Percentiles rank a stretch among this genome's conserved stretches.
phyloP scores from a whole-genome alignment of 2,888 invertebrate species.

The Octodonta nipae region DNA sequence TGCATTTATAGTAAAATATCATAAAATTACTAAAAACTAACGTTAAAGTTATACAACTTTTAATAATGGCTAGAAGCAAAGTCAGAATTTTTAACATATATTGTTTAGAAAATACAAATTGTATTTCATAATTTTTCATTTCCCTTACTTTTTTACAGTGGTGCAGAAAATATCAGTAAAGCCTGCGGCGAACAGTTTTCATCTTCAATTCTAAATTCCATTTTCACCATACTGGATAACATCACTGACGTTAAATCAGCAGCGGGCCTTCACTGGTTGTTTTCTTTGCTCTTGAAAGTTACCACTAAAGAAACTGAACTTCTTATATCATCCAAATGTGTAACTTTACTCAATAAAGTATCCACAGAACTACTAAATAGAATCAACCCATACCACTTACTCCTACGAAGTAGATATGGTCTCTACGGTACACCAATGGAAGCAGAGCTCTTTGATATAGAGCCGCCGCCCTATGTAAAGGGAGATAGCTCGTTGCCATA shows the following conservation, averaged over 20 bases:
- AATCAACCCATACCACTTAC: constrained; percentile 62
- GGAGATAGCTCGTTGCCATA: constrained; percentile 31
- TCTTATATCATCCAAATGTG: constrained; percentile 40
- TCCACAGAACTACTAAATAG: constrained; percentile 56
- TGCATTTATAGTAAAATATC: too few species aligned
- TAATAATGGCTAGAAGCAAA: too few species aligned
- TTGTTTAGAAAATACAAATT: too few species aligned
- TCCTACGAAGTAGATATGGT: constrained; percentile 72
- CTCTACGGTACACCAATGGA: constrained; percentile 82
- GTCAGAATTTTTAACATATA: too few species aligned
- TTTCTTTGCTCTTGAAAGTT: constrained; percentile 44
- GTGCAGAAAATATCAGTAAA: constrained; percentile 54
- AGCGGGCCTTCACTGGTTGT: constrained; percentile 75
- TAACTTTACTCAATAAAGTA: constrained; percentile 53
- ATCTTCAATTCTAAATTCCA: constrained; percentile 49
- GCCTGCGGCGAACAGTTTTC: constrained; percentile 49
- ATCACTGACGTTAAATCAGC: constrained; percentile 62
- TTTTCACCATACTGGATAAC: constrained; percentile 56
- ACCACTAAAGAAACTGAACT: constrained; percentile 27
- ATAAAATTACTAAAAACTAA: too few species aligned
- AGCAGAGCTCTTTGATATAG: constrained; percentile 69
- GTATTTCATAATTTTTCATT: constrained; percentile 36
- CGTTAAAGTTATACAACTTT: too few species aligned
- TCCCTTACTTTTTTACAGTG: constrained; percentile 40
- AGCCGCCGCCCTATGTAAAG: constrained; percentile 59